Percentiles rank a stretch among this genome's conserved stretches.
Evolutionary conservation across 2,113 vertebrate genomes (phyloP).

Genomic region (Xiphophorus couchianus): DNA sequence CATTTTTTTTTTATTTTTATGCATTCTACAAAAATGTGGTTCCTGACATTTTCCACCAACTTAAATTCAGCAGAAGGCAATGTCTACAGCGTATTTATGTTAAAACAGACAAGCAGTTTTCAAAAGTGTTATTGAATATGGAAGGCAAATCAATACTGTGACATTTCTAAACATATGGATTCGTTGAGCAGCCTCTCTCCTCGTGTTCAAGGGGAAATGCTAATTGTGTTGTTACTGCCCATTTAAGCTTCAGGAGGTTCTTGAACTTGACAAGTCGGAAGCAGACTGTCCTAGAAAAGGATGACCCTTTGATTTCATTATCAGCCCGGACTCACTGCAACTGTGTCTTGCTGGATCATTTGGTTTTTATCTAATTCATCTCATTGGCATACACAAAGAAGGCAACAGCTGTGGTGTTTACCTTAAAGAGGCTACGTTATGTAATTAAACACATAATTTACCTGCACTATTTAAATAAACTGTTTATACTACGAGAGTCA

Average conservation of each 20-base stretch:
- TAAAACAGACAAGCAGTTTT: conserved; percentile 1
- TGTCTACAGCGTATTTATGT: neutral
- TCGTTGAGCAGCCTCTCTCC: neutral
- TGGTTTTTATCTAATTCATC: conserved; percentile 27
- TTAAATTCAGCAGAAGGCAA: neutral
- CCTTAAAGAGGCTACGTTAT: conserved; percentile 21
- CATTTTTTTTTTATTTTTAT: neutral
- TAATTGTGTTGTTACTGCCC: conserved; percentile 2
- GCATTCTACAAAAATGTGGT: neutral
- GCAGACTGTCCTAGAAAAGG: conserved; percentile 13
- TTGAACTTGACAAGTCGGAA: conserved; percentile 4
- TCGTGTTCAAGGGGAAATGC: conserved; percentile 10
- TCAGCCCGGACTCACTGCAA: conserved; percentile 1
- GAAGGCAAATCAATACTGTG: conserved; percentile 11
- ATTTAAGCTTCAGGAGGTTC: neutral
- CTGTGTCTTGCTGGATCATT: neutral
- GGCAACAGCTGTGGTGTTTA: conserved; percentile 47
- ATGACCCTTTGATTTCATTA: conserved; percentile 45
- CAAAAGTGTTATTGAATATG: neutral
- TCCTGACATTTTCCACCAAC: neutral
- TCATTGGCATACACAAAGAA: neutral
- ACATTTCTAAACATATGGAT: conserved; percentile 24
- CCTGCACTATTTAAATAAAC: conserved; percentile 23
- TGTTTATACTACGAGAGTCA: conserved; percentile 18
- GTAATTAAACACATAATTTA: conserved; percentile 28